These are phyloP conservation scores for Lerema accius DNA, from an alignment of 1,140 invertebrate species.

Conservation along the genomic window DNA sequence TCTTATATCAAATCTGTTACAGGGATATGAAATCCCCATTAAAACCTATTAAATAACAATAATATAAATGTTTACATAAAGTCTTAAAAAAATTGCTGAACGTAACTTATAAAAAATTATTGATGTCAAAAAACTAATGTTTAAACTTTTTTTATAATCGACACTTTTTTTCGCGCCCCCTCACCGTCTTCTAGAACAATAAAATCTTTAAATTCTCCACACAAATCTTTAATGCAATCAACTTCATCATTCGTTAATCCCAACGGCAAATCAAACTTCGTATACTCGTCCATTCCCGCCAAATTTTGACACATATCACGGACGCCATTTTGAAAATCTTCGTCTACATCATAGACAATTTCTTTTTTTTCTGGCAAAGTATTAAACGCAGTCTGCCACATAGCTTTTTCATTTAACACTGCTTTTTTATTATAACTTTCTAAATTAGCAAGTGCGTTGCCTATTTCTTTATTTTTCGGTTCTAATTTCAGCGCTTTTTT, in stretches of 20 bases:
- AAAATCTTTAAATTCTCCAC: constrained; percentile 51
- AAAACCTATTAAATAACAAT: too few relatives aligned
- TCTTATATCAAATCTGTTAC: too few relatives aligned
- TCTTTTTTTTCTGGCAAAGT: constrained; percentile 45
- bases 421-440: constrained; percentile 55
- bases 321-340: constrained; percentile 62
- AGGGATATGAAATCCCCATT: too few relatives aligned
- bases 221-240: constrained; percentile 57
- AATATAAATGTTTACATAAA: too few relatives aligned
- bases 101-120: too few relatives aligned
- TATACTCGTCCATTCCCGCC: constrained; percentile 53
- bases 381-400: constrained; percentile 69
- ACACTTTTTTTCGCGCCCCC: constrained; percentile 55
- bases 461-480: constrained; percentile 79
- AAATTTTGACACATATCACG: constrained; percentile 69
- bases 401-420: constrained; percentile 50
- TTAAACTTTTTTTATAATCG: constrained; percentile 54
- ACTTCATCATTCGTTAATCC: constrained; percentile 61
- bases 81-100: too few relatives aligned
- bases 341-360: constrained; percentile 58
- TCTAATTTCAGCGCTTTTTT: constrained; percentile 75
- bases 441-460: constrained; percentile 67
- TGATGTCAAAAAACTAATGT: background rate
- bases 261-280: constrained; percentile 63
- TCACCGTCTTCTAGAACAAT: constrained; percentile 55